phyloP scores from a whole-genome alignment of 2,888 invertebrate species.

The Parnassius smintheus region DNA sequence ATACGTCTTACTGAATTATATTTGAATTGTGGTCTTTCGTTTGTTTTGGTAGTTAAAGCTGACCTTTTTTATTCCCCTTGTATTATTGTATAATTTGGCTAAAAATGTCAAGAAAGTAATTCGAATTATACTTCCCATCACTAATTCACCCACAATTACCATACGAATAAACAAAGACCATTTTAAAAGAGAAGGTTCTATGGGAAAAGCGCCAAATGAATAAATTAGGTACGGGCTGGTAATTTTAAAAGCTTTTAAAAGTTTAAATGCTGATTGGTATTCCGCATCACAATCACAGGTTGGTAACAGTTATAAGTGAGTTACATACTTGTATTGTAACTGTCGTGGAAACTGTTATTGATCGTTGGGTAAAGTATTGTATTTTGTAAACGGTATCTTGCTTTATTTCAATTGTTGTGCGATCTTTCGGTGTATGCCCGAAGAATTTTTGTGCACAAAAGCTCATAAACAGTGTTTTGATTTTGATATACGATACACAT shows the following conservation, averaged over 20 bases:
- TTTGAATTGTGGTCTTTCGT: too few species aligned
- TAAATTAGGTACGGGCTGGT: constrained; percentile 14
- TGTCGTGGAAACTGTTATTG: constrained; percentile 18
- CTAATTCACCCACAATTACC: neutral
- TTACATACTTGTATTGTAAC: constrained; percentile 24
- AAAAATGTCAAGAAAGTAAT: too few species aligned
- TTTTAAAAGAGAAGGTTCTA: neutral
- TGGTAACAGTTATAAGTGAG: constrained; percentile 27
- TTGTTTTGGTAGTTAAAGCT: too few species aligned
- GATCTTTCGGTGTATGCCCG: neutral
- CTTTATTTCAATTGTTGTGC: constrained; percentile 11
- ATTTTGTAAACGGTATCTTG: constrained; percentile 10
- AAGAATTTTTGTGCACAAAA: neutral
- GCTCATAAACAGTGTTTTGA: neutral
- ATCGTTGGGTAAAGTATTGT: constrained; percentile 18
- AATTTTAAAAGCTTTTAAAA: constrained; percentile 26
- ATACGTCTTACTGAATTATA: too few species aligned
- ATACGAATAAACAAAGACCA: neutral
- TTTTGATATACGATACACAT: neutral
- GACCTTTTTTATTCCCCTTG: too few species aligned
- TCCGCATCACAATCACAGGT: constrained; percentile 40
- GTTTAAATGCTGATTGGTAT: constrained; percentile 40
- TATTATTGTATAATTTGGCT: too few species aligned
- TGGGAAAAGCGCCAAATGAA: constrained; percentile 3
- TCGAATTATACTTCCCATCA: neutral